phyloP scores from a whole-genome alignment of 2,797 vertebrate genomes.

The Cryptoprocta ferox region DNA sequence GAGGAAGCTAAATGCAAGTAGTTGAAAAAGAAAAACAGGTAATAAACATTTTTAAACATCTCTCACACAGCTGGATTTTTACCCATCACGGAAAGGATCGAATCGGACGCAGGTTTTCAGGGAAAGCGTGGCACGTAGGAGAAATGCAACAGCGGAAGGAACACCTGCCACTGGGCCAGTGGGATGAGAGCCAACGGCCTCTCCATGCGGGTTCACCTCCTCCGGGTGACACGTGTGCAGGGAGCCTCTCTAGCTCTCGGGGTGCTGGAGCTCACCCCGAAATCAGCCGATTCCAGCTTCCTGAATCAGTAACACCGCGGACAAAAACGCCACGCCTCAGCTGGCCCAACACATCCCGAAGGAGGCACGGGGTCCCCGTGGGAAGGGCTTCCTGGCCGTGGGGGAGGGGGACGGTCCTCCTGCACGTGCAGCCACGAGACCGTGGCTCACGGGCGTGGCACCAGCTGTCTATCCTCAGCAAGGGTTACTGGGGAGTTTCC shows the following conservation, averaged over 20 bases:
- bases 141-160: neutral
- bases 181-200: neutral
- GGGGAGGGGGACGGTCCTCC: neutral
- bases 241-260: neutral
- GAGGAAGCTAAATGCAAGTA: conserved; percentile 72
- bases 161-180: neutral
- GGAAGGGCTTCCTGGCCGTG: fast-evolving
- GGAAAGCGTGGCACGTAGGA: neutral
- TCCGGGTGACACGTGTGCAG: fast-evolving
- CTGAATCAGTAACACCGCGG: neutral
- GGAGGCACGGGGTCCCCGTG: neutral
- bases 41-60: conserved; percentile 35
- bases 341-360: fast-evolving
- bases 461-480: neutral
- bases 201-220: neutral
- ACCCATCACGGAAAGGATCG: neutral
- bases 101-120: neutral
- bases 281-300: neutral
- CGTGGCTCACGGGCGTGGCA: neutral
- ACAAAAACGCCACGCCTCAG: fast-evolving
- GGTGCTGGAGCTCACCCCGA: neutral
- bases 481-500: neutral
- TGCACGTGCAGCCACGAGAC: fast-evolving
- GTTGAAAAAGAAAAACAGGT: conserved; percentile 49
- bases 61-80: conserved; percentile 22